Base-by-base conservation (phyloP, 1,140 invertebrate genomes). In the Caenorhabditis latens region DNA sequence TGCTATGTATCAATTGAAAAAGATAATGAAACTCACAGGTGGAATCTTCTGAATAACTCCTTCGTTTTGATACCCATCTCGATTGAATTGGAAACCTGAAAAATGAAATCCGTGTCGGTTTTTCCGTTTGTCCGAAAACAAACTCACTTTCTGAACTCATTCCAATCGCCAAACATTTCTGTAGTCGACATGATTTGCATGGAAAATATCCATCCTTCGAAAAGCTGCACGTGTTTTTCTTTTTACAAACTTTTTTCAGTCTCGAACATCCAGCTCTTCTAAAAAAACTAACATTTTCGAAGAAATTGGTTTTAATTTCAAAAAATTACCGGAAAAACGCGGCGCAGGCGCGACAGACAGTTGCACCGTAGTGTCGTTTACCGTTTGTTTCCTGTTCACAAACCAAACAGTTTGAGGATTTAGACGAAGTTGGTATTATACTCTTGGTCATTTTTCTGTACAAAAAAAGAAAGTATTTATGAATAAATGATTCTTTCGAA, bases 311-410 rank as follows among this genome's bases (percentile, higher is more conserved):
- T 1, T 53, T 16, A 53, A 53, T 1, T 32, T 2, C 0, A 32
- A 32, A 32, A 32, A 32, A 32, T 32, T 32, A 63, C 61, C 65
- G 11, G 42, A 71, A 71, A 71, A 71, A 71, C 40, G 65, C 65
- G 40, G 65, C 42, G 19, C 65, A 71, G 16, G 65, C 65, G 21
- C 65, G 65, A 46, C 65, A 71, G 14, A n/a, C 16, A 11, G 16
- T 4, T 19, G 42, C 65, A 16, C 65, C 65, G 46, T 43, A 71
- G 19, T 71, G 65, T 6, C 40, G 65, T 71, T 46, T 46, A 1
- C 42, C 40, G 11, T 46, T n/a, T 11, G 40, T n/a, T 46, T 5
- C 13, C 9, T 32, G 9, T 8, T 14, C 40, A 46, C 65, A 71
- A 46, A 71, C 42, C 46, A 43, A 4, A 8, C 65, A 71, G 57